These are phyloP conservation scores for Oikopleura vanhoeffeni DNA, from an alignment of 23 tunicate genomes.

Conservation along the genomic window DNA sequence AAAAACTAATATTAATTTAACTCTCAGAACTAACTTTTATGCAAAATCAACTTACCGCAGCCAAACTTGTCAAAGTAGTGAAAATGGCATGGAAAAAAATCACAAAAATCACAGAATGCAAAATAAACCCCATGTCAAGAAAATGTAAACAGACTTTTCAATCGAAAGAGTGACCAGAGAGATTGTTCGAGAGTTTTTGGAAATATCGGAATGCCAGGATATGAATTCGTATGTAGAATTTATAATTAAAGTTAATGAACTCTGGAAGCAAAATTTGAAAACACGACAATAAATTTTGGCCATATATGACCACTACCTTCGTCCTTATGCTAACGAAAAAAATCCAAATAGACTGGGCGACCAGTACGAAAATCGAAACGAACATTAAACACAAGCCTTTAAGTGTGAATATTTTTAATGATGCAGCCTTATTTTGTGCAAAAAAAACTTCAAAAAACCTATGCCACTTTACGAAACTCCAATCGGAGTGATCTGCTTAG, in stretches of 20 bases:
- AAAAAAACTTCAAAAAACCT: background rate
- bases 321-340: background rate
- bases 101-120: background rate
- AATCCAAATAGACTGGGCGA: background rate
- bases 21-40: too few species aligned
- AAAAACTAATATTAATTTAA: too few species aligned
- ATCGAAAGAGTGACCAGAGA: background rate
- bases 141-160: background rate
- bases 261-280: background rate
- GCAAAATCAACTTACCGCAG: background rate
- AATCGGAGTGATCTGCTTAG: too few species aligned
- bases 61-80: background rate
- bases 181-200: slow-evolving; percentile 15
- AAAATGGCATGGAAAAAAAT: background rate
- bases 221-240: background rate
- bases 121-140: background rate
- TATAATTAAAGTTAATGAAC: background rate
- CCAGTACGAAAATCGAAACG: background rate
- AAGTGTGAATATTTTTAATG: background rate
- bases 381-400: background rate
- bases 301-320: background rate
- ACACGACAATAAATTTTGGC: background rate
- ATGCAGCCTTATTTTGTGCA: background rate
- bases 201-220: background rate
- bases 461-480: background rate